These are phyloP conservation scores for Tolypeutes matacus DNA, from an alignment of 2,797 vertebrate species.

Conservation along the genomic window DNA sequence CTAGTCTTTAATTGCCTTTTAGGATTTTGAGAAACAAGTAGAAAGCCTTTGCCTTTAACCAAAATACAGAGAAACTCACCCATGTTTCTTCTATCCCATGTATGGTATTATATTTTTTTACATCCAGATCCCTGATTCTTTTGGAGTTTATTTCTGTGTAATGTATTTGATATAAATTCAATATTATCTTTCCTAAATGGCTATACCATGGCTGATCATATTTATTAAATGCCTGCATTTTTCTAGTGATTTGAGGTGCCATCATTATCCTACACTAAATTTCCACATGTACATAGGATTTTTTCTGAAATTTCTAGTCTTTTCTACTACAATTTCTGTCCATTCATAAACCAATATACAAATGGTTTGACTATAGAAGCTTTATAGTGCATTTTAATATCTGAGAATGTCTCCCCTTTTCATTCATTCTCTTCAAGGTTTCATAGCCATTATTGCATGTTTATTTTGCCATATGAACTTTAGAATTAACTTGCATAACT, in stretches of 20 bases:
- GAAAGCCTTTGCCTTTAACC: neutral
- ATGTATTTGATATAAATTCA: neutral
- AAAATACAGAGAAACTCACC: neutral
- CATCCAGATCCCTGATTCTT: neutral
- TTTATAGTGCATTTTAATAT: neutral
- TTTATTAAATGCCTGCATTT: neutral
- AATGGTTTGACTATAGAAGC: neutral
- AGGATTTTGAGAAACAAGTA: neutral
- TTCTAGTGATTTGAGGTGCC: neutral
- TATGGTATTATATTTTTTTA: neutral
- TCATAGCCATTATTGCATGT: neutral
- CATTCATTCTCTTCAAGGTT: neutral
- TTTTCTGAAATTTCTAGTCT: neutral
- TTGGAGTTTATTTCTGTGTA: neutral
- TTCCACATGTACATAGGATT: neutral
- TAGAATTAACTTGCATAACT: neutral
- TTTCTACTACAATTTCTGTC: neutral
- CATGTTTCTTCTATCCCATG: neutral
- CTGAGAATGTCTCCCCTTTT: neutral
- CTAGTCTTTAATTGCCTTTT: neutral
- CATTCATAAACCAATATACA: neutral
- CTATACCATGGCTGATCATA: neutral
- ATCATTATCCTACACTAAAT: neutral
- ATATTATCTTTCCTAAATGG: neutral
- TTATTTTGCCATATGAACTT: neutral